These are phyloP conservation scores for Dendrophyllia cribrosa DNA, from an alignment of 64 coral and sea anemone species.

Conservation along the genomic window DNA sequence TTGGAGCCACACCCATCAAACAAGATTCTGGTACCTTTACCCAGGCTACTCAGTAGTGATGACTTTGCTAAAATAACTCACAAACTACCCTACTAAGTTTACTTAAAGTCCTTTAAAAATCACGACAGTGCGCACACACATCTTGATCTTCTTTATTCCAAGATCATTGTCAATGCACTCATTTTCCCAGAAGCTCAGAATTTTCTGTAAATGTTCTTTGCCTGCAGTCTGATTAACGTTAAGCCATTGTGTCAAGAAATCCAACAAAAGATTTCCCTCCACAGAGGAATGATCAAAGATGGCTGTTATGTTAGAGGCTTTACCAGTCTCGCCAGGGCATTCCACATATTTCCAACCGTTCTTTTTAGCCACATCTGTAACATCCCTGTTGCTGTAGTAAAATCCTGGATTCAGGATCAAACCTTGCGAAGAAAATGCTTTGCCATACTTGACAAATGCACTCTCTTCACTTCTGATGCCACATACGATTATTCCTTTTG, in stretches of 20 bases:
- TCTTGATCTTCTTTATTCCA: background rate
- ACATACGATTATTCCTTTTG: background rate
- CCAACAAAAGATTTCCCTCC: constrained; percentile 23
- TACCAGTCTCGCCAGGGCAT: background rate
- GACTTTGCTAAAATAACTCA: too few species aligned
- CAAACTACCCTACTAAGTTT: too few species aligned
- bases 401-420: background rate
- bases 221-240: constrained; percentile 5
- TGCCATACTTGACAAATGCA: background rate
- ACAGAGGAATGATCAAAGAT: constrained; percentile 26
- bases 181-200: constrained; percentile 23
- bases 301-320: constrained; percentile 26
- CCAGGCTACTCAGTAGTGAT: too few species aligned
- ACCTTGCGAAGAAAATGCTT: background rate
- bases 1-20: too few species aligned
- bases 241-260: constrained; percentile 35
- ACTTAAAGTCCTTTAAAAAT: constrained; percentile 1
- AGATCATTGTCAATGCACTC: background rate
- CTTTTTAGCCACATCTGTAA: constrained; percentile 42
- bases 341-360: constrained; percentile 32
- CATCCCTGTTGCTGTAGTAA: background rate
- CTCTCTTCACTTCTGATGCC: background rate
- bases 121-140: background rate
- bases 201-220: constrained; percentile 5
- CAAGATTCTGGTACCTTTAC: too few species aligned